Evolutionary conservation across 1,140 invertebrate genomes (phyloP), one percentile per base, ranked within the genome.

Genomic region (Dendrolimus punctatus): DNA sequence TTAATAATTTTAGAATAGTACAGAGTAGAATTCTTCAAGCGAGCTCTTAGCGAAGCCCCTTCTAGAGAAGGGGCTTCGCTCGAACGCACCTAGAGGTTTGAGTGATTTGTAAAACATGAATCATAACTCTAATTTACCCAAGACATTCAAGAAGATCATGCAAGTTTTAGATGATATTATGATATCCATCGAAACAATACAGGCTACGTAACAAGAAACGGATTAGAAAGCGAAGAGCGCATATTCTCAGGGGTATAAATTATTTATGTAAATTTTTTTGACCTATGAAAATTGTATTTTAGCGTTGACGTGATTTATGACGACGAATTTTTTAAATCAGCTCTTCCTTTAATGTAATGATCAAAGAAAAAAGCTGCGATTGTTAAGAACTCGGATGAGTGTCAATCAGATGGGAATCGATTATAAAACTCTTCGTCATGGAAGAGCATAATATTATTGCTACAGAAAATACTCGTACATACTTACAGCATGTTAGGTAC

Each of bases 241-340:
- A 47, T 41, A 41, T 40, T 67, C 79, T 72, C 79, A 63, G 64
- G 77, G 64, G 80, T 75, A 76, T 83, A 84, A 81, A 83, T 82
- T 85, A 84, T 78, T 81, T 79, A 85, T 83, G 82, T 80, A 82
- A 84, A 85, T 85, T 77, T 76, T 82, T 78, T 78, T 71, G 73
- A 73, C 71, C 73, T 70, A 63, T 78, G 70, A 71, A 77, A 85
- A 83, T 85, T 80, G 72, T 85, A 73, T 84, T 85, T 83, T 74
- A 81, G 78, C 60, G 73, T 79, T 70, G 66, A 78, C 72, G 69
- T 84, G 80, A 85, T 84, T 85, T 82, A 85, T 84, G 77, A 75
- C 66, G 71, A 83, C 71, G 68, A 75, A 80, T 80, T 84, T 85
- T 82, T 84, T 76, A 83, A 76, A 82, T 72, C 67, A 69, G 64